Conservation (phyloP, 1,140 invertebrate species). For the Papilio dardanus region DNA sequence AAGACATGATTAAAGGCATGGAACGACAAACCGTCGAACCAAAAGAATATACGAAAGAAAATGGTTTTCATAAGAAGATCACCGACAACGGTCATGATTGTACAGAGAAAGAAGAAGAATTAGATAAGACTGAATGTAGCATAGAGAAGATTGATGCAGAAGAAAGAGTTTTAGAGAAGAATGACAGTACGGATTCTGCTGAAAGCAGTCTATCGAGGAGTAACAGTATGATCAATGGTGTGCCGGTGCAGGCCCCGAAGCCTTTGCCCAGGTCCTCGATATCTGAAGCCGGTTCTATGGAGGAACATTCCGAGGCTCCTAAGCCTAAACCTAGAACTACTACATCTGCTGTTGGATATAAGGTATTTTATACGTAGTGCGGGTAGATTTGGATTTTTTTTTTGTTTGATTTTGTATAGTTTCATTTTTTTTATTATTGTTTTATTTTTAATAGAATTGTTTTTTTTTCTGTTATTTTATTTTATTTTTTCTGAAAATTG, state of each 20-base stretch:
- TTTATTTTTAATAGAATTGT: not conserved
- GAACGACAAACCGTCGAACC: slow-evolving; percentile 68
- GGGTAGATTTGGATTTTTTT: slow-evolving; percentile 42
- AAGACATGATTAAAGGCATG: slow-evolving; percentile 81
- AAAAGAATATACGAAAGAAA: slow-evolving; percentile 66
- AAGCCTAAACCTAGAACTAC: slow-evolving; percentile 90
- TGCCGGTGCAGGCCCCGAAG: slow-evolving; percentile 85
- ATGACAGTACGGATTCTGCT: slow-evolving; percentile 48
- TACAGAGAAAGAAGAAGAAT: slow-evolving; percentile 46
- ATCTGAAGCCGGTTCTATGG: slow-evolving; percentile 77
- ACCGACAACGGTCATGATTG: slow-evolving; percentile 70
- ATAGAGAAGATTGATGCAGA: slow-evolving; percentile 32
- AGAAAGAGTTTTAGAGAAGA: slow-evolving; percentile 43
- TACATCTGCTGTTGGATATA: slow-evolving; percentile 85
- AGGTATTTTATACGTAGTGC: slow-evolving; percentile 81
- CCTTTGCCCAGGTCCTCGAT: slow-evolving; percentile 86
- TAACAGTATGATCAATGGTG: slow-evolving; percentile 70
- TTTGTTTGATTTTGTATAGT: slow-evolving; percentile 37
- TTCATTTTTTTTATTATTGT: slow-evolving; percentile 16
- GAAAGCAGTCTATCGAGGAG: slow-evolving; percentile 67
- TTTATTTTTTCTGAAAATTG: not conserved
- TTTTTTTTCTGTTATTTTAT: not conserved
- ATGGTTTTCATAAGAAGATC: slow-evolving; percentile 73
- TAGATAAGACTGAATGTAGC: slow-evolving; percentile 38
- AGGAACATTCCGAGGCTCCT: slow-evolving; percentile 78